Conservation (phyloP, 1,140 invertebrate genomes). For the Atta colombica region DNA sequence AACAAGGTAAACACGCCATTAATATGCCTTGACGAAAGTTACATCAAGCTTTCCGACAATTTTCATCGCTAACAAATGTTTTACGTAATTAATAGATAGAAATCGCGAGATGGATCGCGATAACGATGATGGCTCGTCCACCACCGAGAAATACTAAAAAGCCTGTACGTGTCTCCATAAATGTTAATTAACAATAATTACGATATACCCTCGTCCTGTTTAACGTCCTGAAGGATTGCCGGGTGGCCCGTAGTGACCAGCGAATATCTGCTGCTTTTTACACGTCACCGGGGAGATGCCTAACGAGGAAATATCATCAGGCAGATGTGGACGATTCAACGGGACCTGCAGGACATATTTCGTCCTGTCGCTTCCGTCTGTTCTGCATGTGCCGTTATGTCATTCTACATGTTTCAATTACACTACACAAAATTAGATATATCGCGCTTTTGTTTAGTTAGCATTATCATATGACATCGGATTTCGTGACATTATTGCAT, state of each 20-base stretch:
- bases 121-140: conserved; percentile 18
- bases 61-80: not conserved
- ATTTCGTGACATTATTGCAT: conserved; percentile 17
- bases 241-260: conserved; percentile 19
- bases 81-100: conserved; percentile 10
- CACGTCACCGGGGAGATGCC: conserved; percentile 42
- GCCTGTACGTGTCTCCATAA: conserved; percentile 76
- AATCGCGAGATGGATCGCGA: conserved; percentile 53
- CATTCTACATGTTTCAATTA: conserved; percentile 54
- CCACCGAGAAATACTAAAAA: conserved; percentile 61
- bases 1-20: not conserved
- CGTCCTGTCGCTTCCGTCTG: conserved; percentile 18
- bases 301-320: conserved; percentile 53
- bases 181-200: conserved; percentile 78
- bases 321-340: conserved; percentile 51
- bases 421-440: conserved; percentile 64
- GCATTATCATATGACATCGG: conserved; percentile 7
- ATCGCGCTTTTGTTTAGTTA: conserved; percentile 38
- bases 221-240: conserved; percentile 52
- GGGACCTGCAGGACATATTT: conserved; percentile 30
- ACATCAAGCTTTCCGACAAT: not conserved
- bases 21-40: not conserved
- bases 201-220: conserved; percentile 44
- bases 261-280: conserved; percentile 58
- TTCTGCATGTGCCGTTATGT: conserved; percentile 12